phyloP scores from a whole-genome alignment of 1,140 invertebrate species.

The Camponotus pennsylvanicus region DNA sequence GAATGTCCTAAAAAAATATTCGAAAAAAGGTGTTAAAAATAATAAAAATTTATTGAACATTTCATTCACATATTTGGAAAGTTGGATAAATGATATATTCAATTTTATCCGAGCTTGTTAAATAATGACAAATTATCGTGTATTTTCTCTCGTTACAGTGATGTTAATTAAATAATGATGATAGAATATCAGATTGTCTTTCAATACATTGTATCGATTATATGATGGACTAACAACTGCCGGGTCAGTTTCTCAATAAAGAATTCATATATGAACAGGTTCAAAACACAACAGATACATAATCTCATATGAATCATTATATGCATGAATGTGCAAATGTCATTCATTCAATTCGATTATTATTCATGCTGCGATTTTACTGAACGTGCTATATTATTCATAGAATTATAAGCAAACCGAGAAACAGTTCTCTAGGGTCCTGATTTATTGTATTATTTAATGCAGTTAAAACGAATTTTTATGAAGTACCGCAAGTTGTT shows the following conservation, averaged over 20 bases:
- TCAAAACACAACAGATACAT: background rate
- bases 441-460: constrained; percentile 1
- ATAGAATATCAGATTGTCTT: constrained; percentile 33
- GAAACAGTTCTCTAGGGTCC: background rate
- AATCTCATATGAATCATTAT: constrained; percentile 27
- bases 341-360: background rate
- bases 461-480: constrained; percentile 21
- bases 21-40: no score
- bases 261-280: background rate
- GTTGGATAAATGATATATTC: background rate
- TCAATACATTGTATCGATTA: constrained; percentile 2
- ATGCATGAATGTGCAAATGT: background rate
- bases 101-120: background rate
- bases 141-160: constrained; percentile 16
- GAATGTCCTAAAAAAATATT: background rate
- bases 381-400: constrained; percentile 16
- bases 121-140: constrained; percentile 15
- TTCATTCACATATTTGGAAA: background rate
- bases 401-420: constrained; percentile 23
- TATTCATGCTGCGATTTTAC: background rate
- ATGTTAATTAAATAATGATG: constrained; percentile 27
- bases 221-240: background rate
- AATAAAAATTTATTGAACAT: background rate
- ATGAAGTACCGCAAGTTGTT: background rate
- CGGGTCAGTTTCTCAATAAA: constrained; percentile 4